A percentile compares a stretch with the other conserved stretches of the same genome.
phyloP scores from a whole-genome alignment of 1,140 invertebrate species.

The Calephelis nemesis region DNA sequence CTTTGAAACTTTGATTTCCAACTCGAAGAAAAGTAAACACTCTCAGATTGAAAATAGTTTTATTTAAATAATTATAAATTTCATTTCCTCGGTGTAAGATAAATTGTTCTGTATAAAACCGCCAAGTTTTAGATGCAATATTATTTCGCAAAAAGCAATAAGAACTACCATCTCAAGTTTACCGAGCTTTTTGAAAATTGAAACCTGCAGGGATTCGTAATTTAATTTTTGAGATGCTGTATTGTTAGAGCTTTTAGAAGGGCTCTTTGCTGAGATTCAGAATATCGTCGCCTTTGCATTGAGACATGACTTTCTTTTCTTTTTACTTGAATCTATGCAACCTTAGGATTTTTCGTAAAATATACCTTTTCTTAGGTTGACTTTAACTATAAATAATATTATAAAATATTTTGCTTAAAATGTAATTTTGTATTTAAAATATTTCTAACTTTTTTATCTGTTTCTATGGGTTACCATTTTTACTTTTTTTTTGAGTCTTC shows the following conservation, averaged over 20 bases:
- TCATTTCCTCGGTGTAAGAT: conserved; percentile 23
- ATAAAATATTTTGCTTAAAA: background rate
- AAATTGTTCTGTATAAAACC: conserved; percentile 26
- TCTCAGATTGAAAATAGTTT: conserved; percentile 14
- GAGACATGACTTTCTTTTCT: conserved; percentile 31
- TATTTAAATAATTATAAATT: conserved; percentile 24
- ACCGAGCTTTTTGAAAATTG: conserved; percentile 64
- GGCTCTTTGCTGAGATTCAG: conserved; percentile 55
- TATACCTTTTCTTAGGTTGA: background rate
- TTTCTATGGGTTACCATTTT: background rate
- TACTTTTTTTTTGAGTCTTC: too few relatives aligned
- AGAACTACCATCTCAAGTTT: conserved; percentile 52
- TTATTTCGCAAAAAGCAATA: conserved; percentile 56
- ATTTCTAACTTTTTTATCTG: background rate
- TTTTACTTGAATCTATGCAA: conserved; percentile 17
- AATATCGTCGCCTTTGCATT: conserved; percentile 42
- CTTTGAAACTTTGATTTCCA: conserved; percentile 21
- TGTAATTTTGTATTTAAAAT: background rate
- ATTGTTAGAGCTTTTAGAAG: conserved; percentile 59
- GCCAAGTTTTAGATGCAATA: conserved; percentile 47
- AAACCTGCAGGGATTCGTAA: conserved; percentile 67
- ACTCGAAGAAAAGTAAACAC: conserved; percentile 19
- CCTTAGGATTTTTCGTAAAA: background rate
- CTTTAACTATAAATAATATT: background rate
- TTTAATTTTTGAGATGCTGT: conserved; percentile 73